Conservation (phyloP, 2,113 vertebrate genomes). For the Zosterops hypoxanthus region DNA sequence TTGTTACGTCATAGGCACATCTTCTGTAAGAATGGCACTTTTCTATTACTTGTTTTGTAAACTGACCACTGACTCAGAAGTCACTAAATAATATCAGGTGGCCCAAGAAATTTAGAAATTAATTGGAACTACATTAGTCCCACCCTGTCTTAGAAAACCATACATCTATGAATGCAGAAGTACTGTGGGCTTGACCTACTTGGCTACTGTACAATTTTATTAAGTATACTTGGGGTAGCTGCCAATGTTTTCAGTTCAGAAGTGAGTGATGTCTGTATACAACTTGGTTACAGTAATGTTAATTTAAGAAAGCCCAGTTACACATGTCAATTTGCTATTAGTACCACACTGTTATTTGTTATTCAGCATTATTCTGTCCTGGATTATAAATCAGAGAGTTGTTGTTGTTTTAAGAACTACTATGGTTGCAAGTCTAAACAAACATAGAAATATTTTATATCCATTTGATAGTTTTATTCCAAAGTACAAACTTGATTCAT, state of each 20-base stretch:
- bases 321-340: fast-evolving
- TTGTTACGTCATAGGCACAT: neutral
- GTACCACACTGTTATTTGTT: neutral
- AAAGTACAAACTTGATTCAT: neutral
- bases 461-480: neutral
- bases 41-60: neutral
- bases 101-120: neutral
- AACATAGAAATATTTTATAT: neutral
- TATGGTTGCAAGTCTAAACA: neutral
- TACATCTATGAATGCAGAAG: neutral
- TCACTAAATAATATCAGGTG: neutral
- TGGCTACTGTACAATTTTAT: neutral
- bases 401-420: neutral
- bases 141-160: neutral
- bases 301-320: neutral
- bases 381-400: neutral
- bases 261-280: neutral
- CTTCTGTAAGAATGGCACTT: neutral
- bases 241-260: neutral
- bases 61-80: neutral
- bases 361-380: neutral
- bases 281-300: neutral
- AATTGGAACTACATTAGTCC: neutral
- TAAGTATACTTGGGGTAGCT: neutral
- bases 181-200: neutral